Base-by-base conservation (phyloP, 1,140 invertebrate species). In the Neuroterus valhalla region DNA sequence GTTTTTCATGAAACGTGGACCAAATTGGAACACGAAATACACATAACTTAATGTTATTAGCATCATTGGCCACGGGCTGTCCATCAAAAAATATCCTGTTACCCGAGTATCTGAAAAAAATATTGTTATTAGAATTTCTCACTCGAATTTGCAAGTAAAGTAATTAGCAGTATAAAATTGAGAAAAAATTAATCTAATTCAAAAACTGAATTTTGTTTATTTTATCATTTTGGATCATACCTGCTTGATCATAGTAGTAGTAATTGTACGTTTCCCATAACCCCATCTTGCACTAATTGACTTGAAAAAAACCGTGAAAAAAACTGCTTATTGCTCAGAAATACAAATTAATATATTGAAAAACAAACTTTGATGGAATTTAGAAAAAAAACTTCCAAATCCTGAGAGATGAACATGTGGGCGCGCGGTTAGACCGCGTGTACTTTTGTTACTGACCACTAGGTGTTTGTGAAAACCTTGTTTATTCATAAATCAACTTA, bases 1-100 rank as follows among this genome's bases (percentile, higher is more conserved):
- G 68, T 92, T 87, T 81, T 91, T 89, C 94, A 94, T 94, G 73
- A 86, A 89, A 48, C 82, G 81, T 44, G 92, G 92, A 17, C 93
- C 93, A 15, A 89, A 80, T 72, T 85, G 85, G 71, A 90, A 85
- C 8, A 92, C 91, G 76, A 91, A 87, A 75, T 89, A 90, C 19
- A 92, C 81, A 48, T 92, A 92, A 44, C 84, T 86, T 11, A 91
- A 76, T 46, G 91, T 84, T 26, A 91, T 87, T 12, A 86, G 70
- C 5, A 91, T 71, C 2, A 93, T 89, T 15, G 91, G 90, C 68
- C 87, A 83, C 21, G 91, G 91, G 10, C 90, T 88, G 38, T 88
- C 85, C 88, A 93, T 92, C 1, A 93, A 74, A 6, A 90, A 84
- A 92, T 92, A 94, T 42, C 92, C 88, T 6, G 85, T 86, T 6